Base-by-base conservation (phyloP, 1,140 invertebrate genomes). In the Drosophila leontia region DNA sequence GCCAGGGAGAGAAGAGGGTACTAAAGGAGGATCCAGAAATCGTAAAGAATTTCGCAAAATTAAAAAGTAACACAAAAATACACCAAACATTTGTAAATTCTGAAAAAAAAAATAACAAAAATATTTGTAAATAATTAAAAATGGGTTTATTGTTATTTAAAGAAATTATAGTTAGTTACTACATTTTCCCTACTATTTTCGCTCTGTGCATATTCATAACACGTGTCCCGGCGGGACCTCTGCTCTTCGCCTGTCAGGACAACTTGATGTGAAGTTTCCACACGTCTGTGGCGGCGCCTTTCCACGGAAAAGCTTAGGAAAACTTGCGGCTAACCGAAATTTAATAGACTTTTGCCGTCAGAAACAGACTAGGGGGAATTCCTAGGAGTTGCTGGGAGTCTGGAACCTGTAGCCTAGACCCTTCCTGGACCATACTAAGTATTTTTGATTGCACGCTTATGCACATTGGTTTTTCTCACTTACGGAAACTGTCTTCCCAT, bases 381-480 rank as follows among this genome's bases (percentile, higher is more conserved):
- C 4, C 12, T 47, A 8, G 6, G 6, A 42, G 26, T 29, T 29
- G 26, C 26, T 29, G 26, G 26, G 26, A 1, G 26, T 29, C 26
- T 29, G 26, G 5, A 29, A 29, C 5, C 26, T 8, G 32, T 9
- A 7, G 1, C 32, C 32, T 8, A 9, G 32, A 34, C 7, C 9
- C 7, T 34, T 34, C 32, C 32, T 34, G 7, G 35, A 59, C 67
- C 69, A 32, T 29, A 44, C 55, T 51, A 35, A 71, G 44, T 71
- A 72, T 50, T 70, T 51, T 72, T 60, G 59, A 48, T 75, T 19
- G 58, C 37, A 41, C 68, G 55, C 62, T 67, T 76, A 53, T 78
- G 59, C 44, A 57, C 29, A 56, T 55, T 48, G 42, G 55, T 23
- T 45, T 69, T 19, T 34, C 34, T 42, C 70, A 60, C 78, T 60